These are phyloP conservation scores for Rhagonycha fulva DNA, from an alignment of 2,888 invertebrate species.

Conservation along the genomic window DNA sequence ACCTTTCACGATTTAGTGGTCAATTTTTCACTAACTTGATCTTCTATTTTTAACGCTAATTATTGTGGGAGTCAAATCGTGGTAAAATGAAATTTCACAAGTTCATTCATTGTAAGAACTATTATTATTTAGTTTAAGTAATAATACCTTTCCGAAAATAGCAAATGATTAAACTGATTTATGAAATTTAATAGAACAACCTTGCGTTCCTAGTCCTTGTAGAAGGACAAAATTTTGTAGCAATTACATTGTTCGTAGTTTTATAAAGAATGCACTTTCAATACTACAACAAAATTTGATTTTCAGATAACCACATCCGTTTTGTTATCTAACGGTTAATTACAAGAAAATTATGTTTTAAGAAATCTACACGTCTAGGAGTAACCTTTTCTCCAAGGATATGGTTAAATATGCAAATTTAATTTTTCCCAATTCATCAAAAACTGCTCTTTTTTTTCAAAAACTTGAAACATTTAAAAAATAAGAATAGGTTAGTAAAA, in stretches of 20 bases:
- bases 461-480: not conserved
- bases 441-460: not conserved
- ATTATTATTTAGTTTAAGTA: not conserved
- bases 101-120: not conserved
- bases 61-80: not conserved
- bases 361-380: not conserved
- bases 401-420: not conserved
- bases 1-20: not conserved
- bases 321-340: not conserved
- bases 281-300: not conserved
- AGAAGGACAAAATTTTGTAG: not conserved
- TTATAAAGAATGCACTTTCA: not conserved
- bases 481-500: not conserved
- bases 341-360: not conserved
- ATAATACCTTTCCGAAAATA: not conserved
- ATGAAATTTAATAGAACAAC: not conserved
- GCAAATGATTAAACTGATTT: not conserved
- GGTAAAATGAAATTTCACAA: not conserved
- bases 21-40: not conserved
- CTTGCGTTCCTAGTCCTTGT: conserved; percentile 3
- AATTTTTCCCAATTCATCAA: not conserved
- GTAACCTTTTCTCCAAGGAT: not conserved
- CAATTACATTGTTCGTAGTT: not conserved
- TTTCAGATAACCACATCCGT: not conserved
- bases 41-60: not conserved